Evolutionary conservation across 35 echinoderm and acorn worm species (phyloP).

Genomic region (Ophioderma brevispina): DNA sequence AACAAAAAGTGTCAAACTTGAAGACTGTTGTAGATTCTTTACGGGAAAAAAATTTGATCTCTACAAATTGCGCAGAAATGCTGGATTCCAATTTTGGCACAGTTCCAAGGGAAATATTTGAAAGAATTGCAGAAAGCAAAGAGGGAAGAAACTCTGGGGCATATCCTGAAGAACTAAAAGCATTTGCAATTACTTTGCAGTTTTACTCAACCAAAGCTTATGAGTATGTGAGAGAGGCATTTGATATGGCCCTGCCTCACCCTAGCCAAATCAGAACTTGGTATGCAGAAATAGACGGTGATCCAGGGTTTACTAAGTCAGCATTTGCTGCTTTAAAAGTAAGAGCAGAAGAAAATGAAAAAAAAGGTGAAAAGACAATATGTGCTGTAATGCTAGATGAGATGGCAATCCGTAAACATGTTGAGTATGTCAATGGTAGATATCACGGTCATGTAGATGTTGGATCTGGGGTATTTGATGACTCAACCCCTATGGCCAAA

Average conservation of each 20-base stretch:
- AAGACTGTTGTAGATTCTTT: no score
- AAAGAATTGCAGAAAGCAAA: not conserved
- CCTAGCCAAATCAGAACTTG: conserved; percentile 22
- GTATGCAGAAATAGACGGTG: conserved; percentile 36
- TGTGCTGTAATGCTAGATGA: conserved; percentile 59
- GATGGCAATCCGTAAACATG: conserved; percentile 52
- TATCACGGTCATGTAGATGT: conserved; percentile 47
- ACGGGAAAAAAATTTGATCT: not conserved
- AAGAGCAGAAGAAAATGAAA: conserved; percentile 13
- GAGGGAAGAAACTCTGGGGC: not conserved
- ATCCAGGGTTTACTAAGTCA: conserved; percentile 46
- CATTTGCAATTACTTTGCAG: not conserved
- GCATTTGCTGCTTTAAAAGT: conserved; percentile 22
- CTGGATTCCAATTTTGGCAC: not conserved
- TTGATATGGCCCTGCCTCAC: conserved; percentile 51
- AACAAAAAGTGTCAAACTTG: not conserved
- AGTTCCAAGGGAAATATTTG: not conserved
- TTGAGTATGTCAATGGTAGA: conserved; percentile 16
- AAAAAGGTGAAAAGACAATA: not conserved
- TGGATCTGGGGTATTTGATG: conserved; percentile 35
- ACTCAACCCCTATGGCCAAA: conserved; percentile 28
- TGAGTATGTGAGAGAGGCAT: conserved; percentile 33
- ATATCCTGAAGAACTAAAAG: not conserved
- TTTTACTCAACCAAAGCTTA: not conserved
- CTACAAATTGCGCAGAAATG: not conserved